phyloP scores from a whole-genome alignment of 1,140 invertebrate species.

The Zophobas atratus region DNA sequence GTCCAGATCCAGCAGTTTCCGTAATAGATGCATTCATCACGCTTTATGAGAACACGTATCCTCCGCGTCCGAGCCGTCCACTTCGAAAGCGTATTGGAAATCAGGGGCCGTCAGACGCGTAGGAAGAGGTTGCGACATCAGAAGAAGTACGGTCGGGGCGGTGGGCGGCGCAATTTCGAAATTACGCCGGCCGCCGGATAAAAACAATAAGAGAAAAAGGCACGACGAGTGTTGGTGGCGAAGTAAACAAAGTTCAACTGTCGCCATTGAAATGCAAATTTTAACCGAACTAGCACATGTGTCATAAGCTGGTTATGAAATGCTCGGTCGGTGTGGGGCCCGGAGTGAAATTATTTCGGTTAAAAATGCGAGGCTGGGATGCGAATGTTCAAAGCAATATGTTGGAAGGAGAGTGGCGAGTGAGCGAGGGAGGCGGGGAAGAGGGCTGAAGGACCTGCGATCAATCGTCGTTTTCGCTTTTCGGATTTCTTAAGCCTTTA shows the following conservation, averaged over 20 bases:
- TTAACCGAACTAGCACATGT: constrained; percentile 21
- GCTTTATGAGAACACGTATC: constrained; percentile 35
- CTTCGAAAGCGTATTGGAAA: constrained; percentile 20
- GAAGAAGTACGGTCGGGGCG: constrained; percentile 26
- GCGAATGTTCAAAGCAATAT: too few species aligned
- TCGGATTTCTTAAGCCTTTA: too few species aligned
- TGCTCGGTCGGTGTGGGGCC: background rate
- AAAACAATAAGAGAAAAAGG: constrained; percentile 24
- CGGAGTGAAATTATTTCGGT: too few species aligned
- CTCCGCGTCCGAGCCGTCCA: background rate
- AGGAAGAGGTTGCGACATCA: constrained; percentile 24
- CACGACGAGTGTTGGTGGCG: constrained; percentile 18
- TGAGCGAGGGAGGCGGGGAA: too few species aligned
- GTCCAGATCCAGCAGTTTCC: constrained; percentile 29
- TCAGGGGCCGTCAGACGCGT: background rate
- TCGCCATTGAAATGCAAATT: constrained; percentile 32
- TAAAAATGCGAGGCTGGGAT: too few species aligned
- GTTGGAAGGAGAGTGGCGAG: too few species aligned
- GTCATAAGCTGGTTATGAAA: constrained; percentile 18
- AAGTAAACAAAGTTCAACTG: constrained; percentile 30
- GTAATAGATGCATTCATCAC: constrained; percentile 48
- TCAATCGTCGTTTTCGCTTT: too few species aligned
- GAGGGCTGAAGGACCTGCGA: too few species aligned
- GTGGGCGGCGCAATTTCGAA: constrained; percentile 36
- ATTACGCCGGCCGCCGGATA: constrained; percentile 5